Evolutionary conservation across 2,113 vertebrate genomes (phyloP).

Genomic region (Conger conger): DNA sequence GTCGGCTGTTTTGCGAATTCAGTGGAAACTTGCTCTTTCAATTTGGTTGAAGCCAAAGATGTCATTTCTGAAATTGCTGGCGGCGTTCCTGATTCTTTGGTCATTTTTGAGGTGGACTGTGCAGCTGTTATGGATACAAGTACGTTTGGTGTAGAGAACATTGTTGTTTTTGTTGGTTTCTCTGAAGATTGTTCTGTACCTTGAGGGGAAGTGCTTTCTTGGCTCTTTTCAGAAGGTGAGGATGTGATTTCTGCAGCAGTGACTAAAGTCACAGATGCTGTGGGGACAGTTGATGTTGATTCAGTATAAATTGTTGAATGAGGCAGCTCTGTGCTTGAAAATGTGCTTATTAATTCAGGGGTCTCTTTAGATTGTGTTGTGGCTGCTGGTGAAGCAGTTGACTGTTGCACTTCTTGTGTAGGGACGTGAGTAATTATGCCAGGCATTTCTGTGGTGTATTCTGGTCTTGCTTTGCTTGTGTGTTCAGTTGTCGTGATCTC

Average conservation of each 20-base stretch:
- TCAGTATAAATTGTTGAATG: no score
- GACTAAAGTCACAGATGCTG: no score
- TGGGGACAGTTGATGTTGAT: no score
- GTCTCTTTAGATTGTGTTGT: not conserved
- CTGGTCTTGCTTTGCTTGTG: not conserved
- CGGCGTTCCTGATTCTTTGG: not conserved
- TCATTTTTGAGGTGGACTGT: not conserved
- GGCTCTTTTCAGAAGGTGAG: no score
- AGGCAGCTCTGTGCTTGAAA: no score
- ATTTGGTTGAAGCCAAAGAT: no score
- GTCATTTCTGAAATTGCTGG: no score
- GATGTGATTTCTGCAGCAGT: no score
- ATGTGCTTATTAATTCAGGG: no score
- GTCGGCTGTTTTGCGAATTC: no score
- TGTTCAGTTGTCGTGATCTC: not conserved
- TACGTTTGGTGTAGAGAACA: not conserved
- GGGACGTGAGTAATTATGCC: not conserved
- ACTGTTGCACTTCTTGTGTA: not conserved
- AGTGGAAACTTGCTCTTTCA: no score
- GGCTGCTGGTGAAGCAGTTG: not conserved
- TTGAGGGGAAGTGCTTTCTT: not conserved
- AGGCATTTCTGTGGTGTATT: no score
- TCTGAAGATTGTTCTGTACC: not conserved
- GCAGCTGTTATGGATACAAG: not conserved
- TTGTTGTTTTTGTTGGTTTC: not conserved